phyloP scores from a whole-genome alignment of 2,113 vertebrate genomes.

The Rutilus rutilus region DNA sequence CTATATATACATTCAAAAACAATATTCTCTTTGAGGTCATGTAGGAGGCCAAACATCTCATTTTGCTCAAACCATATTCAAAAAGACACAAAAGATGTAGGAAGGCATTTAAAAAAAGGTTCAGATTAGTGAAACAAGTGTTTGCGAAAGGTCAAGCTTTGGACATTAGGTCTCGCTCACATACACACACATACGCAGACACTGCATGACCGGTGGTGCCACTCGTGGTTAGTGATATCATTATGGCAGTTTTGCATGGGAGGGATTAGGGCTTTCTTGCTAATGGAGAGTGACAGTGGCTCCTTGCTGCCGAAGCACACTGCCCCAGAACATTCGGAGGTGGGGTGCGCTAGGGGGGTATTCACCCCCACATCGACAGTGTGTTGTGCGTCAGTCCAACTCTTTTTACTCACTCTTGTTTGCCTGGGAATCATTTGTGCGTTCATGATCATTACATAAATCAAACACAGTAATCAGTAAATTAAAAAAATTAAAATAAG shows the following conservation, averaged over 20 bases:
- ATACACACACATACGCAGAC: slow-evolving; percentile 31
- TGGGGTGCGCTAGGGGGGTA: neutral
- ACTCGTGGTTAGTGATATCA: slow-evolving; percentile 72
- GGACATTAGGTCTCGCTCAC: slow-evolving; percentile 39
- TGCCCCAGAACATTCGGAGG: slow-evolving; percentile 64
- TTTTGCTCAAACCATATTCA: slow-evolving; percentile 13
- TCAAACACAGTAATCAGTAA: neutral
- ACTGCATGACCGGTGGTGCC: slow-evolving; percentile 38
- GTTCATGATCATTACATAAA: neutral
- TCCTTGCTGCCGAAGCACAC: slow-evolving; percentile 72
- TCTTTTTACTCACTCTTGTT: neutral
- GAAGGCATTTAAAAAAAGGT: slow-evolving; percentile 35
- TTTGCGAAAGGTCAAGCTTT: slow-evolving; percentile 47
- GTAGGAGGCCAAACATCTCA: slow-evolving; percentile 13
- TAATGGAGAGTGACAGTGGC: slow-evolving; percentile 79
- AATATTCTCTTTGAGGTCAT: slow-evolving; percentile 18
- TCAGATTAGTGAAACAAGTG: slow-evolving; percentile 39
- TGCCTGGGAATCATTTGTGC: neutral
- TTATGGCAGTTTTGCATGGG: slow-evolving; percentile 57
- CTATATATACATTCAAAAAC: neutral
- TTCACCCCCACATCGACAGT: neutral
- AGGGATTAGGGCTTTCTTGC: slow-evolving; percentile 73
- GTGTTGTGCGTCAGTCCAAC: neutral
- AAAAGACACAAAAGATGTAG: slow-evolving; percentile 29
- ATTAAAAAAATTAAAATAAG: neutral